Conservation (phyloP, 2,888 invertebrate genomes). For the Siphlonurus alternatus region DNA sequence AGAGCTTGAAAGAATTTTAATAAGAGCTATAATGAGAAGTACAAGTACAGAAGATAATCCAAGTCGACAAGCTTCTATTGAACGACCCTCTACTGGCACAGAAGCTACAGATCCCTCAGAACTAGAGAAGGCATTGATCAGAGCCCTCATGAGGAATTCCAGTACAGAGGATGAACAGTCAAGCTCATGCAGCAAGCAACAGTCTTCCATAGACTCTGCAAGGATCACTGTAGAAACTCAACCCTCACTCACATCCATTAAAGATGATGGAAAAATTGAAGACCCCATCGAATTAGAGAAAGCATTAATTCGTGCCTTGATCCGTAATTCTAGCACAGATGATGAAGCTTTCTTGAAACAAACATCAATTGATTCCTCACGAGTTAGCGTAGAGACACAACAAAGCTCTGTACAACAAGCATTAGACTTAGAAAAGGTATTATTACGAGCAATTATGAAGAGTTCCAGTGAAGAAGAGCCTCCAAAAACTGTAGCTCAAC, state of each 20-base stretch:
- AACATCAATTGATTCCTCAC: neutral
- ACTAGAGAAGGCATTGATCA: neutral
- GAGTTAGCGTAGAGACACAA: neutral
- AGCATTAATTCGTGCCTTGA: neutral
- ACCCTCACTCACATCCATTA: neutral
- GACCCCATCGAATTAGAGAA: neutral
- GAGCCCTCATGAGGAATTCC: neutral
- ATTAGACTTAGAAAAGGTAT: neutral
- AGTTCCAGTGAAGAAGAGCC: constrained; percentile 1
- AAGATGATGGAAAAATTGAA: neutral
- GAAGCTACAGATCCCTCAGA: neutral
- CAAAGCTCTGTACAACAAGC: neutral
- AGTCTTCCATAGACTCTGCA: neutral
- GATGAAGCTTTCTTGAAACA: neutral
- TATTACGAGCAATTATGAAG: neutral
- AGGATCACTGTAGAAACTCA: constrained; percentile 1
- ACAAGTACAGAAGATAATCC: neutral
- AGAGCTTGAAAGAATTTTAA: neutral
- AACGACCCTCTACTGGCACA: neutral
- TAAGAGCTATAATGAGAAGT: neutral
- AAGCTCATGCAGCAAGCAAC: neutral
- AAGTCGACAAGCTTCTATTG: neutral
- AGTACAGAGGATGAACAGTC: neutral
- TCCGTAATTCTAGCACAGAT: neutral
- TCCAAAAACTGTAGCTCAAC: neutral